Evolutionary conservation across 2,888 invertebrate species (phyloP).

Genomic region (Barypeithes pellucidus): DNA sequence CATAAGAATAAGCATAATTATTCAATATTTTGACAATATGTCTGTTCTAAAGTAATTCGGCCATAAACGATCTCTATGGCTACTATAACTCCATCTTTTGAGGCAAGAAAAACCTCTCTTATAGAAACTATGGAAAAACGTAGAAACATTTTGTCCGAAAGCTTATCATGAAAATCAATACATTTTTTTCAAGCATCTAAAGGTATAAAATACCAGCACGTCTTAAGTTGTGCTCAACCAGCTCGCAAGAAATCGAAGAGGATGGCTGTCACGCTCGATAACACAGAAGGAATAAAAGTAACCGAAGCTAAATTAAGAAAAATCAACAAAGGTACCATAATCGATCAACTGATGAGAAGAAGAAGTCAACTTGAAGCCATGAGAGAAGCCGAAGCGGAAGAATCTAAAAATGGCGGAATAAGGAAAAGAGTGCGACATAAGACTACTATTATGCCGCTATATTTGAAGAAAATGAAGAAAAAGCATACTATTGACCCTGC

Average conservation of each 20-base stretch:
- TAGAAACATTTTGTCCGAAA: too few species aligned
- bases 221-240: conserved; percentile 56
- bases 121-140: too few species aligned
- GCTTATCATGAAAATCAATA: neutral
- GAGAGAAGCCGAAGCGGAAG: neutral
- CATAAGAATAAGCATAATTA: too few species aligned
- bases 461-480: conserved; percentile 52
- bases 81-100: too few species aligned
- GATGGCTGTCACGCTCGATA: neutral
- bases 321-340: conserved; percentile 37
- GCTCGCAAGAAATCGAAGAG: conserved; percentile 29
- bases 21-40: too few species aligned
- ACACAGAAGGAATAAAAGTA: neutral
- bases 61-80: too few species aligned
- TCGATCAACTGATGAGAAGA: conserved; percentile 36
- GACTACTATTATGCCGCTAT: conserved; percentile 58
- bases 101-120: too few species aligned
- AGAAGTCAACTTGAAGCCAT: conserved; percentile 17
- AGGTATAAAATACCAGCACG: conserved; percentile 53
- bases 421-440: conserved; percentile 42
- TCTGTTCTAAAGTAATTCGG: too few species aligned
- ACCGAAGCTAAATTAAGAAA: neutral
- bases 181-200: conserved; percentile 44
- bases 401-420: neutral
- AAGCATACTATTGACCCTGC: too few species aligned